phyloP scores from a whole-genome alignment of 2,113 vertebrate species.

The Heloderma charlesbogerti region DNA sequence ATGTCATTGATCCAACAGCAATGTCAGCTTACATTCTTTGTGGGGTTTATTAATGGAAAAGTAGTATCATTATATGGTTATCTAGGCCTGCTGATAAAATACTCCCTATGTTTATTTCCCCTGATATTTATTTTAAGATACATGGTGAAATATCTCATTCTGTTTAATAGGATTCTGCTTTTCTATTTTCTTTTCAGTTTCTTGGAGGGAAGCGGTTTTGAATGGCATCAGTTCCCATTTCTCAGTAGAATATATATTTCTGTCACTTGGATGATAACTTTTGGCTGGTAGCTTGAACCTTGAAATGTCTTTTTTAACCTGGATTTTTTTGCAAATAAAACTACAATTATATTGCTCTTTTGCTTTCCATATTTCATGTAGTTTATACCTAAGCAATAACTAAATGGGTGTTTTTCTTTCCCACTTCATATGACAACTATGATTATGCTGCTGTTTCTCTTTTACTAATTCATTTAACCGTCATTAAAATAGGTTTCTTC shows the following conservation, averaged over 20 bases:
- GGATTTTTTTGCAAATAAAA: not conserved
- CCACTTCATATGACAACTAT: constrained; percentile 5
- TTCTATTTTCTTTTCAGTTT: constrained; percentile 10
- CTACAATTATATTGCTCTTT: not conserved
- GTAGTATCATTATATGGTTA: not conserved
- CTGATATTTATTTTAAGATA: constrained; percentile 29
- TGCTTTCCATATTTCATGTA: not conserved
- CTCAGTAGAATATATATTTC: constrained; percentile 25
- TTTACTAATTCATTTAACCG: not conserved
- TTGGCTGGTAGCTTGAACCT: not conserved
- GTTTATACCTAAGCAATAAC: not conserved
- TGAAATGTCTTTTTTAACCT: constrained; percentile 23
- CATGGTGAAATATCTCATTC: constrained; percentile 9
- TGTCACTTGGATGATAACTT: constrained; percentile 26
- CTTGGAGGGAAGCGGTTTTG: not conserved
- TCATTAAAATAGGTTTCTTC: not conserved
- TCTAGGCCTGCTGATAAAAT: constrained; percentile 5
- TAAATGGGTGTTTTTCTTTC: not conserved
- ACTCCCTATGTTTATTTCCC: constrained; percentile 6
- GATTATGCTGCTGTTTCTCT: not conserved
- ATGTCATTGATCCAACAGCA: constrained; percentile 8
- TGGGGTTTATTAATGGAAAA: constrained; percentile 38
- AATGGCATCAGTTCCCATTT: constrained; percentile 17
- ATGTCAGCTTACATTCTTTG: not conserved
- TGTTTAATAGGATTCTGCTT: constrained; percentile 24